Conservation (phyloP, 2,888 invertebrate species). For the Ypsolopha sequella region DNA sequence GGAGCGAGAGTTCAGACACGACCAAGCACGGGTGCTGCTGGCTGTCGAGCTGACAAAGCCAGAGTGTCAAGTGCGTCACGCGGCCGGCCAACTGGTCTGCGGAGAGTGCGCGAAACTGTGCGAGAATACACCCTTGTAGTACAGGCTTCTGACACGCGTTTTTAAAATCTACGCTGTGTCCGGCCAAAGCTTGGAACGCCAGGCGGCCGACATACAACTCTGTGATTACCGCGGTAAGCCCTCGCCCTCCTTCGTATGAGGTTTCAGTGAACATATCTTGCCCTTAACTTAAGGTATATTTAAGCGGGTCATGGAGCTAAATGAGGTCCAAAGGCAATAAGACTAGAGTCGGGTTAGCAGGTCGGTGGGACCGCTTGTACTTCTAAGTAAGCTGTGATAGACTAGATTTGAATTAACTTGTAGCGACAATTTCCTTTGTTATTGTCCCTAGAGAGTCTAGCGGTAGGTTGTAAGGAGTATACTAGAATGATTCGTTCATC, state of each 20-base stretch:
- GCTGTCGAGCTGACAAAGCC: constrained; percentile 46
- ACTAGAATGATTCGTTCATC: constrained; percentile 25
- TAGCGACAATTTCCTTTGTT: constrained; percentile 32
- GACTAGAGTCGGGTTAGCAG: not conserved
- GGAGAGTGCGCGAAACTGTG: constrained; percentile 33
- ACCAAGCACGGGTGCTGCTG: constrained; percentile 44
- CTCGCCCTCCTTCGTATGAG: constrained; percentile 25
- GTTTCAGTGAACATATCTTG: constrained; percentile 21
- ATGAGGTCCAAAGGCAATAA: not conserved
- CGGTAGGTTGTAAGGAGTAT: constrained; percentile 43
- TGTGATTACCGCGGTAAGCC: constrained; percentile 15
- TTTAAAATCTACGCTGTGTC: constrained; percentile 60
- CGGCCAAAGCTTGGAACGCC: constrained; percentile 21
- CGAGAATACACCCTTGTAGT: constrained; percentile 51
- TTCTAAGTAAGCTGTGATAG: constrained; percentile 64
- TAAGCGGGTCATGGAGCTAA: not conserved
- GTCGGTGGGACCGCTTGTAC: constrained; percentile 24
- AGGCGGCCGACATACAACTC: constrained; percentile 15
- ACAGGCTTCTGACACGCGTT: constrained; percentile 61
- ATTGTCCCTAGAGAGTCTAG: constrained; percentile 29
- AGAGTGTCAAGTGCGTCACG: constrained; percentile 25
- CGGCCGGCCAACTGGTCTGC: constrained; percentile 29
- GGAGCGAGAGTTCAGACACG: constrained; percentile 16
- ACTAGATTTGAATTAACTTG: constrained; percentile 52
- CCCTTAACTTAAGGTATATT: constrained; percentile 11